Percentiles rank a stretch among this genome's conserved stretches.
These are phyloP conservation scores for Apodemus speciosus DNA, from an alignment of 2,113 vertebrate species.

Conservation along the genomic window DNA sequence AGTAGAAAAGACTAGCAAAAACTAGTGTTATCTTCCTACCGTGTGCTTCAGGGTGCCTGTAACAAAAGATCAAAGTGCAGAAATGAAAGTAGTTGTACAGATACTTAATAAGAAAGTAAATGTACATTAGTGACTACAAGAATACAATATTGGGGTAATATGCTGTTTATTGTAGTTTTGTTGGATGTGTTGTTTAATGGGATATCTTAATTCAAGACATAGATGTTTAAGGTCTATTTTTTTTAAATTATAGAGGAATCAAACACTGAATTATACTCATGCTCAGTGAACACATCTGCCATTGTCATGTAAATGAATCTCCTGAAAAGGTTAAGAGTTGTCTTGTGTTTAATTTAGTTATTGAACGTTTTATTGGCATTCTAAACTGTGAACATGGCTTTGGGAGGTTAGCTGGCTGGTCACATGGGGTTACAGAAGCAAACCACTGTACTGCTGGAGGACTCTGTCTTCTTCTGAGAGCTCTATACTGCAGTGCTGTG, in stretches of 20 bases:
- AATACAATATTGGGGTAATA: neutral
- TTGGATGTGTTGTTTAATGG: neutral
- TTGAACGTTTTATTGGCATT: neutral
- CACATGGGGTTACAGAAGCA: neutral
- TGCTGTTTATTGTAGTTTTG: neutral
- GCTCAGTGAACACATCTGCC: neutral
- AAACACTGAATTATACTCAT: neutral
- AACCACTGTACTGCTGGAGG: neutral
- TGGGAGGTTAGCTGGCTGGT: neutral
- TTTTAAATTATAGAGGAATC: neutral
- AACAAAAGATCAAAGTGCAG: neutral
- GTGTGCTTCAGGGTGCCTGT: neutral
- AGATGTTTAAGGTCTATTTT: neutral
- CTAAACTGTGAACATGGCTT: neutral
- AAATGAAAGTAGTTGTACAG: neutral
- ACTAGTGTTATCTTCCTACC: neutral
- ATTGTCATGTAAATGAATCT: slow-evolving; percentile 7
- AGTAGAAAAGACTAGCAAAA: neutral
- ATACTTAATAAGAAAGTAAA: neutral
- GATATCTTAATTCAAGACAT: neutral
- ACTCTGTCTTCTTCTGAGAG: neutral
- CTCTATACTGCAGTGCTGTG: neutral
- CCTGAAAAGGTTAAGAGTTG: neutral
- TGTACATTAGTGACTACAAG: neutral
- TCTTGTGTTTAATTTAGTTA: neutral